A percentile compares a stretch with the other conserved stretches of the same genome.
Conservation (phyloP, 2,113 vertebrate species). For the Apodemus speciosus region DNA sequence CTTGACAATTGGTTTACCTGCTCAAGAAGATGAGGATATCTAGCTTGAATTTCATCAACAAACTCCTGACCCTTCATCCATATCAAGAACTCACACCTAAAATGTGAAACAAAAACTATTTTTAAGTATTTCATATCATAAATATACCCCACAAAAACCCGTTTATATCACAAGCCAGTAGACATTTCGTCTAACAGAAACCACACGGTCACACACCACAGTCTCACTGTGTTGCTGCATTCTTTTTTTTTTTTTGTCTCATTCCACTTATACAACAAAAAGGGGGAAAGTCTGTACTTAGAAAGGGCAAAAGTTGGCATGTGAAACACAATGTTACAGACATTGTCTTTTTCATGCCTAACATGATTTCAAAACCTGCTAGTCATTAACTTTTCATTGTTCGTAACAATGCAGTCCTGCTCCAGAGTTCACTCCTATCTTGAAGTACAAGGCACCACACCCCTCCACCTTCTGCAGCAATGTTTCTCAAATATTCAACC, state of each 20-base stretch:
- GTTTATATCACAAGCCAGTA: not conserved
- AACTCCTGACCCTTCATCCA: constrained; percentile 95
- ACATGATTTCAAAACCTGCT: not conserved
- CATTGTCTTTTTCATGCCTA: not conserved
- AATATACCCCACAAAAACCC: not conserved
- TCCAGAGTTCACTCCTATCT: not conserved
- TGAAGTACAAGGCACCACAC: not conserved
- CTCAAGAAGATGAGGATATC: constrained; percentile 96
- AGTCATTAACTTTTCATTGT: not conserved
- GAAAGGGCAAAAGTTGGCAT: not conserved
- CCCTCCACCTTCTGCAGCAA: not conserved
- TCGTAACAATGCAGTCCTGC: not conserved
- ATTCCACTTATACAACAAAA: constrained; percentile 25
- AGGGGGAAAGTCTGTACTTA: not conserved
- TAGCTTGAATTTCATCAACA: constrained; percentile 95
- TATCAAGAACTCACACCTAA: constrained; percentile 96
- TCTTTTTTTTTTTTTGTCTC: not conserved
- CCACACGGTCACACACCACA: not conserved
- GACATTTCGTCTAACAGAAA: not conserved
- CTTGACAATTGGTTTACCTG: constrained; percentile 87
- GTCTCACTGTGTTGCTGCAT: not conserved
- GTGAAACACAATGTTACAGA: constrained; percentile 38
- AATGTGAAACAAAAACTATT: constrained; percentile 63
- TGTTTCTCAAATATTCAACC: constrained; percentile 29
- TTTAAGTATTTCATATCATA: constrained; percentile 11